Evolutionary conservation across 2,113 vertebrate species (phyloP), one percentile per base, ranked within the genome.

Genomic region (Neotoma lepida): DNA sequence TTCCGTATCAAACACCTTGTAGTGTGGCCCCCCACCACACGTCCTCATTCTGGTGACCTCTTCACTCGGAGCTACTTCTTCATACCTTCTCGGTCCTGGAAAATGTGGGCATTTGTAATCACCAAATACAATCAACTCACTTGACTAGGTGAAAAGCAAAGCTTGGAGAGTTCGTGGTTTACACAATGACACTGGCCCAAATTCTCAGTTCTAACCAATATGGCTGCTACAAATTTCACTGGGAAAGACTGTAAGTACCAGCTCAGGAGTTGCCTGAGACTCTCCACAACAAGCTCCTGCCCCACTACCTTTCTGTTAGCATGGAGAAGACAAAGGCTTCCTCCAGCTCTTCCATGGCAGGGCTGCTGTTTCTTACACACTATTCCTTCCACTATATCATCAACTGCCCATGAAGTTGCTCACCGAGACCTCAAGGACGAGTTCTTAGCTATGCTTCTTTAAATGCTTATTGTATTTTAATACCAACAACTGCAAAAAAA

Each of bases 141-240:
- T 89, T 61, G 10, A 51, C 73, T 58, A 35, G 74, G 20, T 77
- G 58, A 44, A 90, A 74, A 24, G 63, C 64, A 87, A 87, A 96
- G 33, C 58, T 44, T n/a, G 64, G n/a, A 78, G n/a, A 86, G 70
- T n/a, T 54, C 33, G 15, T 90, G 66, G 61, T 22, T 87, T 51
- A 24, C n/a, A 68, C 51, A 71, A 46, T 33, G 44, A 78, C 61
- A 84, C 24, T 13, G 87, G 46, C 15, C 28, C 56, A 82, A 74
- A 91, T 58, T 58, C 61, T 90, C 81, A 54, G 5, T n/a, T 77
- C 54, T 86, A 71, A 54, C 51, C 49, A 89, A 68, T 35, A 86
- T 4, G 44, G n/a, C 68, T 33, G 44, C 88, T 86, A 77, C 28
- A 70, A 54, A 82, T 66, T 58, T 51, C 80, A 89, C 39, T 30